These are phyloP conservation scores for Tenthredo notha DNA, from an alignment of 2,888 invertebrate genomes.

Conservation along the genomic window DNA sequence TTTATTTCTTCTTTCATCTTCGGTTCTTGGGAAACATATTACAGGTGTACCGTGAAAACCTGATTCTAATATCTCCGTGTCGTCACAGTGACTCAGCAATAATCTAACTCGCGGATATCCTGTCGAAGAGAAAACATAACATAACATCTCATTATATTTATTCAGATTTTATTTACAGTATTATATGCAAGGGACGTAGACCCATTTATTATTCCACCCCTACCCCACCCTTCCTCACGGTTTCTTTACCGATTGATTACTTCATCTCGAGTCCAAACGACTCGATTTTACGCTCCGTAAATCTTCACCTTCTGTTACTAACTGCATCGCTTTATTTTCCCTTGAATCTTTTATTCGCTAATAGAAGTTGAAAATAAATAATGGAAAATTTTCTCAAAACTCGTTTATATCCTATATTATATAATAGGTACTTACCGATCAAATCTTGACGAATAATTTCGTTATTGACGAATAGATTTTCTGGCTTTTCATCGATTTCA, in stretches of 20 bases:
- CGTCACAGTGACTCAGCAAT: conserved; percentile 72
- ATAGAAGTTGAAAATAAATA: background rate
- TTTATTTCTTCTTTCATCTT: conserved; percentile 68
- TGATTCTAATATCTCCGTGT: conserved; percentile 73
- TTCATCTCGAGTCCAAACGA: conserved; percentile 28
- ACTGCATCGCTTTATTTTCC: conserved; percentile 37
- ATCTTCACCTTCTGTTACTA: conserved; percentile 24
- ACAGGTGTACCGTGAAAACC: conserved; percentile 75
- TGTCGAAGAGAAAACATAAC: conserved; percentile 55
- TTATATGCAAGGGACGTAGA: background rate
- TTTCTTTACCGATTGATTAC: conserved; percentile 36
- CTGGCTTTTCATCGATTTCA: conserved; percentile 60
- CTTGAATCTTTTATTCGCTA: background rate
- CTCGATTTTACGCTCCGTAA: conserved; percentile 47
- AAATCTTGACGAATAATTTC: conserved; percentile 73
- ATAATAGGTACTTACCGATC: conserved; percentile 72
- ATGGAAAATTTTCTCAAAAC: background rate
- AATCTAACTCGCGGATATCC: conserved; percentile 72
- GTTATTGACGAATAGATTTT: conserved; percentile 69
- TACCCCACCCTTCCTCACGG: no score
- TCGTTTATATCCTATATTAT: background rate
- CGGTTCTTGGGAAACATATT: conserved; percentile 72
- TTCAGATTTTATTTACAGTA: background rate
- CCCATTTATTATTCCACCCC: background rate
- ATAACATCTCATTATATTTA: background rate